Percentiles rank a stretch among this genome's conserved stretches.
Conservation (phyloP, 2,888 invertebrate species). For the Liopterus haemorrhoidalis region DNA sequence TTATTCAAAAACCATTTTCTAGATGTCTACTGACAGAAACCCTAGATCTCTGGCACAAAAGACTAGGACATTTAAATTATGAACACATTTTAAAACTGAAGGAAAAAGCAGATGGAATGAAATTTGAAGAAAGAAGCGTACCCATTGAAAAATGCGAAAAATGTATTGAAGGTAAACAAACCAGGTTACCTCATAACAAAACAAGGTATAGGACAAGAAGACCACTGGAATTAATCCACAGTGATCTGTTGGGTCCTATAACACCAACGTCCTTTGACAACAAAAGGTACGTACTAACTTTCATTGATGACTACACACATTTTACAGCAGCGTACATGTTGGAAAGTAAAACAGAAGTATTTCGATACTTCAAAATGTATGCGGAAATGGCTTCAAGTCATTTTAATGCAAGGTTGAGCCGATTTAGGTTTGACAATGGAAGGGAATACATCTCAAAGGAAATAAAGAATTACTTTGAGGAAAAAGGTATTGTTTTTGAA, state of each 20-base stretch:
- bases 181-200: conserved; percentile 21
- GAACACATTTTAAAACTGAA: conserved; percentile 19
- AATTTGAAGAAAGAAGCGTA: conserved; percentile 9
- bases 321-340: conserved; percentile 26
- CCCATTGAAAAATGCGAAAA: conserved; percentile 16
- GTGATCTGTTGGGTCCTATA: conserved; percentile 32
- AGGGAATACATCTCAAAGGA: conserved; percentile 37
- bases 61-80: conserved; percentile 26
- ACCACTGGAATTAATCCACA: conserved; percentile 30
- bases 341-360: conserved; percentile 30
- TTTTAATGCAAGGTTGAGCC: conserved; percentile 30
- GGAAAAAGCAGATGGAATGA: conserved; percentile 18
- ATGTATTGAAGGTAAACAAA: conserved; percentile 32
- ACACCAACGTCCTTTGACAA: conserved; percentile 30
- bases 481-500: conserved; percentile 32
- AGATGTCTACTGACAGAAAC: not conserved
- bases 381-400: conserved; percentile 31
- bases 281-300: conserved; percentile 19
- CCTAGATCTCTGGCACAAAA: conserved; percentile 25
- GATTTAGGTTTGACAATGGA: conserved; percentile 36
- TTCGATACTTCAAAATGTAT: conserved; percentile 31
- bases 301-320: conserved; percentile 35
- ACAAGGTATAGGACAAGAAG: conserved; percentile 24
- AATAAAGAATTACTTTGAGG: conserved; percentile 29
- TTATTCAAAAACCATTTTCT: conserved; percentile 10